Evolutionary conservation across 2,113 vertebrate genomes (phyloP).

Genomic region (Oreochromis spilurus): DNA sequence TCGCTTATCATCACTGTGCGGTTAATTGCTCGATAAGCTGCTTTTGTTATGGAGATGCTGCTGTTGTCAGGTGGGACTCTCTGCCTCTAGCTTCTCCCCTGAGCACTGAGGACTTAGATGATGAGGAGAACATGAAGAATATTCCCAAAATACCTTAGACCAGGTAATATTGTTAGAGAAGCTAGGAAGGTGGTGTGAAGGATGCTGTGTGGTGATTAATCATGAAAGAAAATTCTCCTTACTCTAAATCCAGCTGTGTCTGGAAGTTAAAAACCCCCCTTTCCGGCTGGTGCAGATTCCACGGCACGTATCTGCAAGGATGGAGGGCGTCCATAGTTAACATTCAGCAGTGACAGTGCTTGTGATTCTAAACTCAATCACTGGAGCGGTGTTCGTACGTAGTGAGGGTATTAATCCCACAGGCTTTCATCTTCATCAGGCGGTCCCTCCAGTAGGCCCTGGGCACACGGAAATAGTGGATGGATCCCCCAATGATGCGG

Average conservation of each 20-base stretch:
- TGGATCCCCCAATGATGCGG: constrained; percentile 80
- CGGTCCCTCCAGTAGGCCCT: constrained; percentile 89
- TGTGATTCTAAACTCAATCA: background rate
- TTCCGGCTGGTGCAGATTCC: constrained; percentile 89
- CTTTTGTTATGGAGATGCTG: constrained; percentile 54
- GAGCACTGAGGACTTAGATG: constrained; percentile 9
- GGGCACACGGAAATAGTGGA: constrained; percentile 88
- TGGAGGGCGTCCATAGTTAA: background rate
- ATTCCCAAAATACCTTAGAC: constrained; percentile 7
- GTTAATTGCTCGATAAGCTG: constrained; percentile 24
- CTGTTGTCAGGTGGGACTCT: constrained; percentile 50
- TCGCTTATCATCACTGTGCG: background rate
- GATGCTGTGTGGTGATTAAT: background rate
- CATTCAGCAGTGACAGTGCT: background rate
- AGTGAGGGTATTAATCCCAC: constrained; percentile 90
- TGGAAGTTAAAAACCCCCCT: constrained; percentile 83
- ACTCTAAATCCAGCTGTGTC: constrained; percentile 84
- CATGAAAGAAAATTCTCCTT: constrained; percentile 8
- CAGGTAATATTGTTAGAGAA: background rate
- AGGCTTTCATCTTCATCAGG: constrained; percentile 88
- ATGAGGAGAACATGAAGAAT: background rate
- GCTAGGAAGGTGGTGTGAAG: background rate
- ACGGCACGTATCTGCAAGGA: constrained; percentile 81
- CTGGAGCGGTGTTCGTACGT: constrained; percentile 71
- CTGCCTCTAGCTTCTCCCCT: constrained; percentile 20